Evolutionary conservation across 2,888 invertebrate genomes (phyloP).

Genomic region (Metellina segmentata): DNA sequence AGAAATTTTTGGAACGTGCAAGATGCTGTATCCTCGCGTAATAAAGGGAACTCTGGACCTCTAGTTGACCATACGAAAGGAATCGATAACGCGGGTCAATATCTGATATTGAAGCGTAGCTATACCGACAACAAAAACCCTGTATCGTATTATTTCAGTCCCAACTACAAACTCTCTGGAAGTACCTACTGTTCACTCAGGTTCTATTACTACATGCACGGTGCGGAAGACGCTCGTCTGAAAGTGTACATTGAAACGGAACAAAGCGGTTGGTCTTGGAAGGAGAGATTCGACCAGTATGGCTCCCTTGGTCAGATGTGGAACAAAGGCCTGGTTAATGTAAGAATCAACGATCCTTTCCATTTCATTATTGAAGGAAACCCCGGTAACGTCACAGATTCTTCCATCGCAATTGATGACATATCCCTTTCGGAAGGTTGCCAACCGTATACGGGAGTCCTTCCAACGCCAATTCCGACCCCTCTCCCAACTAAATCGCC

Average conservation of each 20-base stretch:
- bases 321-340: slow-evolving; percentile 52
- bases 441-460: slow-evolving; percentile 14
- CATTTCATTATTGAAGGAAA: slow-evolving; percentile 75
- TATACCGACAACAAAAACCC: slow-evolving; percentile 20
- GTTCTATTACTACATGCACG: slow-evolving; percentile 74
- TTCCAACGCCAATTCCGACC: slow-evolving; percentile 66
- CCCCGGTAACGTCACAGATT: slow-evolving; percentile 29
- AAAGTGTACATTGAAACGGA: slow-evolving; percentile 71
- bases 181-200: slow-evolving; percentile 55
- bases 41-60: slow-evolving; percentile 52
- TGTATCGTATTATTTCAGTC: slow-evolving; percentile 65
- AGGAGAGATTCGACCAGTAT: slow-evolving; percentile 33
- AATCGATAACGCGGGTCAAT: slow-evolving; percentile 52
- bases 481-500: slow-evolving; percentile 55
- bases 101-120: slow-evolving; percentile 23
- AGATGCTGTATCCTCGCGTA: slow-evolving; percentile 4
- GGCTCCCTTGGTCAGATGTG: slow-evolving; percentile 72
- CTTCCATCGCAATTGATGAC: slow-evolving; percentile 76
- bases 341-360: slow-evolving; percentile 45
- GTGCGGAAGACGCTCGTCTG: slow-evolving; percentile 21
- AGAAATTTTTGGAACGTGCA: slow-evolving; percentile 58
- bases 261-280: slow-evolving; percentile 65
- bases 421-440: slow-evolving; percentile 73
- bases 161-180: slow-evolving; percentile 42
- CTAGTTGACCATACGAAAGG: slow-evolving; percentile 74